These are phyloP conservation scores for Aphrophora alni DNA, from an alignment of 2,888 invertebrate species.

Conservation along the genomic window DNA sequence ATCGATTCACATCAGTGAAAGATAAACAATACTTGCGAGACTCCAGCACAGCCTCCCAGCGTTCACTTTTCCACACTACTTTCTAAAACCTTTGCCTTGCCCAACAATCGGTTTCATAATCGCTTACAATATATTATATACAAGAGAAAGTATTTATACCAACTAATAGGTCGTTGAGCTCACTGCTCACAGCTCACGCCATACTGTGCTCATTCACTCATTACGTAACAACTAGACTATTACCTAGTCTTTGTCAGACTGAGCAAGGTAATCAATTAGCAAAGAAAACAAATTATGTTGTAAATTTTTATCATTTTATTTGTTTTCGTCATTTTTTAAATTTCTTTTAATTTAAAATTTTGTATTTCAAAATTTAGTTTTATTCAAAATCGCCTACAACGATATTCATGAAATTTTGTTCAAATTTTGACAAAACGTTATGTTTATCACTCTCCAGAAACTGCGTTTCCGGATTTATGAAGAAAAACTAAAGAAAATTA, in stretches of 20 bases:
- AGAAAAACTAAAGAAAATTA: too few relatives aligned
- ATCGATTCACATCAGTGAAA: too few relatives aligned
- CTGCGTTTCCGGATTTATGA: too few relatives aligned
- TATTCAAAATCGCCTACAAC: too few relatives aligned
- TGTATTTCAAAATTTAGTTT: too few relatives aligned
- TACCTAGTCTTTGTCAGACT: neutral
- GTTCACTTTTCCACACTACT: neutral
- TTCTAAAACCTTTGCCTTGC: constrained; percentile 1
- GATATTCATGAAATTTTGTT: too few relatives aligned
- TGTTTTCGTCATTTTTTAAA: too few relatives aligned
- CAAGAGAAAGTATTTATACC: neutral
- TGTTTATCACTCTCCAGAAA: too few relatives aligned
- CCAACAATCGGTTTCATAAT: neutral
- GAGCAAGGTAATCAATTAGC: neutral
- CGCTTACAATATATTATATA: constrained; percentile 3
- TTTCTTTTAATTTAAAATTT: too few relatives aligned
- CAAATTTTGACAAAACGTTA: too few relatives aligned
- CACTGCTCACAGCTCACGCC: neutral
- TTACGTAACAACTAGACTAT: neutral
- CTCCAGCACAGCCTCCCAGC: neutral
- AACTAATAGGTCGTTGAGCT: neutral
- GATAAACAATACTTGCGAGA: too few relatives aligned
- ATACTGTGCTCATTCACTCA: neutral
- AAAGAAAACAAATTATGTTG: neutral
- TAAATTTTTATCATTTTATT: too few relatives aligned